Evolutionary conservation across 23 tunicate genomes (phyloP).

Genomic region (Ciona savignyi): DNA sequence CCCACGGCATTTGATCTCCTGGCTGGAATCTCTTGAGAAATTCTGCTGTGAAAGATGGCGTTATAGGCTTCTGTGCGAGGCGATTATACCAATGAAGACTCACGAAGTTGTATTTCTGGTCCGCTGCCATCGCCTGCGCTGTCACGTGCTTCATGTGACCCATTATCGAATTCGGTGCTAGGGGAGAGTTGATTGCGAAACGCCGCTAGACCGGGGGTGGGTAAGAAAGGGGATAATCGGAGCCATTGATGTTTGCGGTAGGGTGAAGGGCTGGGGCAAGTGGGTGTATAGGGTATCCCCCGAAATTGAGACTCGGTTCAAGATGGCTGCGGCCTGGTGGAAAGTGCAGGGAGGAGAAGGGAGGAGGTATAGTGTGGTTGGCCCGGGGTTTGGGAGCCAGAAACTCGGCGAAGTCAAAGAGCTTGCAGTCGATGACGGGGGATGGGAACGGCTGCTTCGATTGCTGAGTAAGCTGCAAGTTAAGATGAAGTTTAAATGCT

Average conservation of each 20-base stretch:
- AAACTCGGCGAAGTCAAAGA: slow-evolving; percentile 26
- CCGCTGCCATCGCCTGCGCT: slow-evolving; percentile 9
- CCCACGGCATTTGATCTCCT: too few species aligned
- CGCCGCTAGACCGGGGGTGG: slow-evolving; percentile 11
- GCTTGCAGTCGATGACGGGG: slow-evolving; percentile 2
- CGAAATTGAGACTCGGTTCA: background rate
- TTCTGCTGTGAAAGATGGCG: too few species aligned
- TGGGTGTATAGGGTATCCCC: slow-evolving; percentile 36
- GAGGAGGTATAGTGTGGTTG: slow-evolving; percentile 13
- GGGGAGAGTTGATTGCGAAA: slow-evolving; percentile 8
- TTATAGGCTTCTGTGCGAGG: too few species aligned
- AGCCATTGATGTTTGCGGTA: slow-evolving; percentile 1
- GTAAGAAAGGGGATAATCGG: slow-evolving; percentile 3
- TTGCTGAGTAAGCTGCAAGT: too few species aligned
- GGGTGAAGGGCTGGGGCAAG: slow-evolving; percentile 12
- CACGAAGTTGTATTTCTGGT: slow-evolving; percentile 34
- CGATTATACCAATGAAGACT: too few species aligned
- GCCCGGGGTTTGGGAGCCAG: slow-evolving; percentile 30
- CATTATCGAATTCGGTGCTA: background rate
- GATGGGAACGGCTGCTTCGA: too few species aligned
- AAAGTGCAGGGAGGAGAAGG: slow-evolving; percentile 15
- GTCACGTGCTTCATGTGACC: slow-evolving; percentile 12
- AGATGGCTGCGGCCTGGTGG: background rate
- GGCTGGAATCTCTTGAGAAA: too few species aligned
- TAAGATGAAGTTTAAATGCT: too few species aligned